These are phyloP conservation scores for Metaphire vulgaris DNA, from an alignment of 1,140 invertebrate genomes.

Conservation along the genomic window DNA sequence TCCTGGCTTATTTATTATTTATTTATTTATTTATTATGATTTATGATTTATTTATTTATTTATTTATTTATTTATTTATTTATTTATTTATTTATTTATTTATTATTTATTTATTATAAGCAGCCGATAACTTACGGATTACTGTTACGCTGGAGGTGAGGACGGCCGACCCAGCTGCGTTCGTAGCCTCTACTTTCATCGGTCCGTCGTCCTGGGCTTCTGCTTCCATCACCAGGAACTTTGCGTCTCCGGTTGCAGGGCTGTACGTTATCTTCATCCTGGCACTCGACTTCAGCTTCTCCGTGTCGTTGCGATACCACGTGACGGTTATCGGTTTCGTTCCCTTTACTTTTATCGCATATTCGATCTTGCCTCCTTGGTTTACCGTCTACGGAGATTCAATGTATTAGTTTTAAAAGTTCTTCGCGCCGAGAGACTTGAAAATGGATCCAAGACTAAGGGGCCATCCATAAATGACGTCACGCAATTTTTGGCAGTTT, in stretches of 20 bases:
- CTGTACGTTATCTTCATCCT: conserved; percentile 7
- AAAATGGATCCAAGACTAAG: no score
- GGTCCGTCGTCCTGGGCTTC: conserved; percentile 88
- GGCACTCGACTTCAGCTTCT: conserved; percentile 32
- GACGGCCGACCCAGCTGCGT: conserved; percentile 72
- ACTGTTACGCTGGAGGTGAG: conserved; percentile 42
- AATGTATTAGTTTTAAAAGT: no score
- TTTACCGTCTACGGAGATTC: conserved; percentile 43
- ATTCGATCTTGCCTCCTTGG: conserved; percentile 43
- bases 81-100: neutral
- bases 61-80: neutral
- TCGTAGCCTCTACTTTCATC: conserved; percentile 83
- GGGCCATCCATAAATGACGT: no score
- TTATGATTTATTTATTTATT: neutral
- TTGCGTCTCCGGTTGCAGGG: conserved; percentile 42
- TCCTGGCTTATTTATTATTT: neutral
- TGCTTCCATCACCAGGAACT: conserved; percentile 82
- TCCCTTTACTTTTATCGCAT: conserved; percentile 44
- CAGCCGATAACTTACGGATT: conserved; percentile 36
- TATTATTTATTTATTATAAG: neutral
- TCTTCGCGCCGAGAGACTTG: no score
- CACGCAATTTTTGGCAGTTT: no score
- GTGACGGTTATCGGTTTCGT: conserved; percentile 40
- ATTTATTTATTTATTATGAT: neutral
- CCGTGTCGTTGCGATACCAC: conserved; percentile 44